phyloP scores from a whole-genome alignment of 2,113 vertebrate species.

The Gnathonemus longibarbis region DNA sequence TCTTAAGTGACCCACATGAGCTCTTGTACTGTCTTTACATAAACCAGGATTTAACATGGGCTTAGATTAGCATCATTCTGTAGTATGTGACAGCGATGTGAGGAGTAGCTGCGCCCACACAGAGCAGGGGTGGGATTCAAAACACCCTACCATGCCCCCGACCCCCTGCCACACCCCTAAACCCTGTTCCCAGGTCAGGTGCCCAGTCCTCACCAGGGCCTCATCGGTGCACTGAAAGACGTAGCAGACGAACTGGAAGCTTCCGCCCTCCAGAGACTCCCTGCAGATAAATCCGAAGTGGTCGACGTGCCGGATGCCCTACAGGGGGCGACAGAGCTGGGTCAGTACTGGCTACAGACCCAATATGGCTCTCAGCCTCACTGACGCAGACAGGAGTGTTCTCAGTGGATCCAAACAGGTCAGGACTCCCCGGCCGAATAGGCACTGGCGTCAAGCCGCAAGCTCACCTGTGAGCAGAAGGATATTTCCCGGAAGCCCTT shows the following conservation, averaged over 20 bases:
- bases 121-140: background rate
- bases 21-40: background rate
- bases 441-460: background rate
- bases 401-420: background rate
- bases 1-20: background rate
- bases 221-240: slow-evolving; percentile 93
- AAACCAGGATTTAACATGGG: background rate
- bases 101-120: background rate
- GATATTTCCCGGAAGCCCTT: slow-evolving; percentile 98
- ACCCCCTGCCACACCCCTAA: background rate
- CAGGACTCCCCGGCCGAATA: background rate
- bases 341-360: background rate
- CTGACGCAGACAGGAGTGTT: no score
- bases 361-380: background rate
- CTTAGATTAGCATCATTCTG: background rate
- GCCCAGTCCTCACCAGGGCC: slow-evolving; percentile 74
- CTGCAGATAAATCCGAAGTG: slow-evolving; percentile 98
- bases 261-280: slow-evolving; percentile 76
- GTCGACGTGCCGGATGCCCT: slow-evolving; percentile 95
- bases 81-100: background rate
- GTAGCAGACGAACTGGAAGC: slow-evolving; percentile 88
- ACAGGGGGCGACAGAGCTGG: slow-evolving; percentile 13
- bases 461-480: slow-evolving; percentile 93
- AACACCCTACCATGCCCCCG: background rate
- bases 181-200: background rate